Evolutionary conservation across 1,140 invertebrate species (phyloP).

Genomic region (Macrobrachium rosenbergii): DNA sequence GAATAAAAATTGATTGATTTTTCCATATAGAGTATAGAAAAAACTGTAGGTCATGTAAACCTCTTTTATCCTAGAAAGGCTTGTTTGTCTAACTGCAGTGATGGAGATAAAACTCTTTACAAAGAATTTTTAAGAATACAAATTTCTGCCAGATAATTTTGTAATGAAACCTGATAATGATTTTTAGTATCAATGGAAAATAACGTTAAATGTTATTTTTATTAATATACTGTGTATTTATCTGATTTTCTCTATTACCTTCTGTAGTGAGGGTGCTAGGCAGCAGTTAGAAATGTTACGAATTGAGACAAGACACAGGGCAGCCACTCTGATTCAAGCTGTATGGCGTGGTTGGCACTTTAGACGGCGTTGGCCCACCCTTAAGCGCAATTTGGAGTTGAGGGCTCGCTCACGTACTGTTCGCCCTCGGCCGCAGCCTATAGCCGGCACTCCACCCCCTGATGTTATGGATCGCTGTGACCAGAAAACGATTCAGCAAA

Average conservation of each 20-base stretch:
- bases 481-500: constrained; percentile 88
- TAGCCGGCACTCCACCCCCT: constrained; percentile 77
- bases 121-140: too few relatives aligned
- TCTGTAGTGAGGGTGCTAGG: constrained; percentile 86
- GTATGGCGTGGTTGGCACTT: constrained; percentile 85
- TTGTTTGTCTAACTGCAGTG: too few relatives aligned
- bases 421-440: constrained; percentile 81
- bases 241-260: background rate
- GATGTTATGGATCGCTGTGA: constrained; percentile 80
- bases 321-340: constrained; percentile 82
- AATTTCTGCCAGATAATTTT: too few relatives aligned
- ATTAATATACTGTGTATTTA: background rate
- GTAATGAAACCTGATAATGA: too few relatives aligned
- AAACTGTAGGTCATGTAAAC: too few relatives aligned
- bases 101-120: too few relatives aligned
- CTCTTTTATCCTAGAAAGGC: too few relatives aligned
- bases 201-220: background rate
- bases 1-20: too few relatives aligned
- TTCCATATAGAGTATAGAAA: too few relatives aligned
- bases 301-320: constrained; percentile 81
- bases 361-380: constrained; percentile 78
- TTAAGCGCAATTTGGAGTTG: constrained; percentile 71
- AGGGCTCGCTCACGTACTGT: constrained; percentile 56
- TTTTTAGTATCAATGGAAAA: too few relatives aligned
- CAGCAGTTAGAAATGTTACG: constrained; percentile 88